Base-by-base conservation (phyloP, 2,888 invertebrate genomes). In the Drosophila antonietae region DNA sequence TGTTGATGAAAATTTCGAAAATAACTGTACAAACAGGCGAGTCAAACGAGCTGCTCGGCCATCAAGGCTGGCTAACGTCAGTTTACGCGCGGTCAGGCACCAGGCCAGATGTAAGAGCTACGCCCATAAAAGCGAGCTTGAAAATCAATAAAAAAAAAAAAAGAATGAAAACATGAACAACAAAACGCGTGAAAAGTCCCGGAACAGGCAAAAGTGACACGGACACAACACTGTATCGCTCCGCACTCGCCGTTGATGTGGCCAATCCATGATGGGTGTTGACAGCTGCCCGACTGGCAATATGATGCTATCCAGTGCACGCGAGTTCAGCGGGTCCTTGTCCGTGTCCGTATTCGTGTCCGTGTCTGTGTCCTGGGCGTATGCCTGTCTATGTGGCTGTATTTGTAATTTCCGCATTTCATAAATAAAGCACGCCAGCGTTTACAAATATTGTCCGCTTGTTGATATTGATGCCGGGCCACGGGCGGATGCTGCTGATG, bases 341-440 rank as follows among this genome's bases (percentile, higher is more conserved):
- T 33, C 68, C 28, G 41, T 18, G 23, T 23, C 23, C 23, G 41
- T 18, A 4, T 23, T 4, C 23, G 23, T 23, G 15, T 18, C 28
- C 31, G 33, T 23, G 15, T 18, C 28, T 23, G 23, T 12, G n/a
- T 23, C 31, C 47, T 52, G 44, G 46, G 18, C 44, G 39, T 46
- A 20, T 53, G 47, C 18, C 57, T 63, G 71, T 23, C 55, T 46
- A 41, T 65, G 62, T 53, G 44, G 58, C 46, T 33, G 53, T 78
- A 66, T 73, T 75, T 86, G 89, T 83, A 89, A 85, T 86, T 88
- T 89, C 74, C 88, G 79, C 83, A 78, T 85, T 87, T 89, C 88
- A 89, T 88, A 87, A 87, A 87, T 88, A 89, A 88, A 87, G 75
- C 74, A 76, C 61, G 70, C 47, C 74, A 59, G 70, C 76, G 71